These are phyloP conservation scores for Spinus pinus DNA, from an alignment of 2,797 vertebrate species.

Conservation along the genomic window DNA sequence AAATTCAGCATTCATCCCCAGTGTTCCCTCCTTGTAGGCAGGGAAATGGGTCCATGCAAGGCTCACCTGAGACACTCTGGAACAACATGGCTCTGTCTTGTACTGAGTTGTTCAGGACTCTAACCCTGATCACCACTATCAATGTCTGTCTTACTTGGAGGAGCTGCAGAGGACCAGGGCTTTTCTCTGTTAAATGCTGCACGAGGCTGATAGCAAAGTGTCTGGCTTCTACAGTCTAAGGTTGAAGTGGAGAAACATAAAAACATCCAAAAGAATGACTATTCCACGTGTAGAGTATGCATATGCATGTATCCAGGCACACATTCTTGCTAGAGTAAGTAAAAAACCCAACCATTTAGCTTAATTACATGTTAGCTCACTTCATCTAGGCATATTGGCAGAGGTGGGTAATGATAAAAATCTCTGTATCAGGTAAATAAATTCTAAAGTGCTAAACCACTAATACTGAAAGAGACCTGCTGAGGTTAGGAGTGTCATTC, in stretches of 20 bases:
- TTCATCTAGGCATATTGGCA: background rate
- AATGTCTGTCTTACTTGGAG: rapidly evolving
- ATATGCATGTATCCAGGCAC: background rate
- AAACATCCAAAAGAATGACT: background rate
- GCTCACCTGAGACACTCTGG: background rate
- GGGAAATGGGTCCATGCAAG: background rate
- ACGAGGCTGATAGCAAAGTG: background rate
- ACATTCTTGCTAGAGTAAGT: background rate
- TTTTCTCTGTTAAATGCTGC: background rate
- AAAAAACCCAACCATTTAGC: background rate
- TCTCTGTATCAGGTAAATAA: background rate
- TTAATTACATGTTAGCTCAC: background rate
- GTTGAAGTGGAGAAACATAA: background rate
- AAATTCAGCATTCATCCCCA: background rate
- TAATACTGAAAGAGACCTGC: background rate
- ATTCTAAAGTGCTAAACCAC: background rate
- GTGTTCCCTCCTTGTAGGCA: background rate
- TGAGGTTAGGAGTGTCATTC: background rate
- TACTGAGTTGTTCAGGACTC: background rate
- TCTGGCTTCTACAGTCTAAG: background rate
- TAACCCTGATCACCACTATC: background rate
- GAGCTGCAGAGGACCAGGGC: background rate
- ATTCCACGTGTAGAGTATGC: background rate
- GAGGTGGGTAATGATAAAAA: background rate
- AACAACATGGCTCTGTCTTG: background rate